A percentile compares a stretch with the other conserved stretches of the same genome.
phyloP scores from a whole-genome alignment of 2,888 invertebrate species.

The Heliconius sara region DNA sequence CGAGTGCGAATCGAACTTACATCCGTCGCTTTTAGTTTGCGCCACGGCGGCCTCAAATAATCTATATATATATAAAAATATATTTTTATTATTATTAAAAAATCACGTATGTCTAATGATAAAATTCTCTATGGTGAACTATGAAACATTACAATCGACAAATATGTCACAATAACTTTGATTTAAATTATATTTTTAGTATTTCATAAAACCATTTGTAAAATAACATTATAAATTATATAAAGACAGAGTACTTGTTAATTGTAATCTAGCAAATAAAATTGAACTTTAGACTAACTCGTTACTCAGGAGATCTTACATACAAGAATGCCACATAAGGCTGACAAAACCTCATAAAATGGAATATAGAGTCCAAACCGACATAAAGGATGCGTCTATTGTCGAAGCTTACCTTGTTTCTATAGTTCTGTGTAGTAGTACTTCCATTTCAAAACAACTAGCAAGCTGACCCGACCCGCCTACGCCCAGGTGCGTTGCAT shows the following conservation, averaged over 20 bases:
- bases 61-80: no score
- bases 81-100: background rate
- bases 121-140: background rate
- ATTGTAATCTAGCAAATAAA: background rate
- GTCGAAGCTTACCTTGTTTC: constrained; percentile 59
- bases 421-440: constrained; percentile 53
- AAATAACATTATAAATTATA: background rate
- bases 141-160: background rate
- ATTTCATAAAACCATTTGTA: background rate
- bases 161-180: background rate
- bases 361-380: constrained; percentile 20
- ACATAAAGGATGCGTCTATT: constrained; percentile 27
- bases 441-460: constrained; percentile 62
- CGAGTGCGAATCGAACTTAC: no score
- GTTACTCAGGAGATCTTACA: constrained; percentile 17
- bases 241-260: background rate
- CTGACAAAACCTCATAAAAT: constrained; percentile 22
- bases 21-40: no score
- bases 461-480: constrained; percentile 67
- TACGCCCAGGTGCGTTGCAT: constrained; percentile 73
- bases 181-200: background rate
- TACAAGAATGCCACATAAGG: constrained; percentile 18
- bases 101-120: background rate
- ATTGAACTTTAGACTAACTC: background rate
- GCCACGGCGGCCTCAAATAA: no score